Percentiles rank a stretch among this genome's conserved stretches.
phyloP scores from a whole-genome alignment of 1,140 invertebrate genomes.

The Drosophila setifemur region DNA sequence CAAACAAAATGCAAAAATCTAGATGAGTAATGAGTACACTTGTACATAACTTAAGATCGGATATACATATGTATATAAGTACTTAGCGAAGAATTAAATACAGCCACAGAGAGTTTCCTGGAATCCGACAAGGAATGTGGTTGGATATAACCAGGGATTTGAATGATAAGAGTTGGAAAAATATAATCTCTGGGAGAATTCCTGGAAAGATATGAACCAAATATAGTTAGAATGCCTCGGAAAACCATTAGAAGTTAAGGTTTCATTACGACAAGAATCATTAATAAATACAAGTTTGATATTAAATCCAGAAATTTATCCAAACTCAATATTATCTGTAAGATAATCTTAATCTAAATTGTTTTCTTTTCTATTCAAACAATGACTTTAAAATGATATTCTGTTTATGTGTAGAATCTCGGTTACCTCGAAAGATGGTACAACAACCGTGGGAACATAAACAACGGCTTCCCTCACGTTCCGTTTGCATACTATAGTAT shows the following conservation, averaged over 20 bases:
- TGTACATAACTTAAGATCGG: slow-evolving; percentile 21
- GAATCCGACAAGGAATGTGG: slow-evolving; percentile 41
- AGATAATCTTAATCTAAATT: too few species aligned
- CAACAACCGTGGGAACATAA: slow-evolving; percentile 72
- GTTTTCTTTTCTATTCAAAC: too few species aligned
- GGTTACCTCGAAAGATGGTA: slow-evolving; percentile 38
- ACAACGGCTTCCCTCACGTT: slow-evolving; percentile 49
- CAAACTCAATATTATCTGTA: too few species aligned
- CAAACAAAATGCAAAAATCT: slow-evolving; percentile 31
- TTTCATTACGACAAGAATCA: too few species aligned
- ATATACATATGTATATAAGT: slow-evolving; percentile 11
- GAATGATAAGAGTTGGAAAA: slow-evolving; percentile 15
- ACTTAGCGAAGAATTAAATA: background rate
- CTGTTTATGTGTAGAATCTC: slow-evolving; percentile 25
- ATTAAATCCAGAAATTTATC: too few species aligned
- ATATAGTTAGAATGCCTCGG: too few species aligned
- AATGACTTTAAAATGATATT: background rate
- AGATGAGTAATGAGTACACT: slow-evolving; percentile 75
- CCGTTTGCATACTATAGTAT: slow-evolving; percentile 19
- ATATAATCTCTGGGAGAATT: background rate
- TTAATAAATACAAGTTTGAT: too few species aligned
- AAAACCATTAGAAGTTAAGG: too few species aligned
- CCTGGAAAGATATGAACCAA: background rate
- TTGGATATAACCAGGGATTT: slow-evolving; percentile 15
- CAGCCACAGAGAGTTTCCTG: slow-evolving; percentile 18